These are phyloP conservation scores for Diorhabda carinulata DNA, from an alignment of 1,140 invertebrate species.

Conservation along the genomic window DNA sequence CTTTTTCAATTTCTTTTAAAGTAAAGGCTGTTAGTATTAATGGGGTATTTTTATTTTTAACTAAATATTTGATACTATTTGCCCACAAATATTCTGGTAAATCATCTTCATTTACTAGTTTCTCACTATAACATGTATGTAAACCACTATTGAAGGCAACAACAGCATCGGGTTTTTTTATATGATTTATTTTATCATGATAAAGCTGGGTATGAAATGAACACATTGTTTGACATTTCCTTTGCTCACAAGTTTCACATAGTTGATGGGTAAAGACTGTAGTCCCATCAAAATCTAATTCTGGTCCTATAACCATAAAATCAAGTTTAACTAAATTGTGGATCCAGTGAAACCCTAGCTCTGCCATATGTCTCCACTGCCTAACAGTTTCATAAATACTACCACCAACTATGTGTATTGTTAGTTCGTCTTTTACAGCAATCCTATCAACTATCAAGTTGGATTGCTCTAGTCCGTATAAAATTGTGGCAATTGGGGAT, in stretches of 20 bases:
- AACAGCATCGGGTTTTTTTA: conserved; percentile 39
- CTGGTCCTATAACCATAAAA: conserved; percentile 42
- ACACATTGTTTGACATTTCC: conserved; percentile 24
- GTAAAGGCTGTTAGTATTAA: conserved; percentile 44
- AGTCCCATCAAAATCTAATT: conserved; percentile 22
- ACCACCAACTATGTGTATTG: conserved; percentile 43
- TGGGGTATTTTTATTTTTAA: conserved; percentile 31
- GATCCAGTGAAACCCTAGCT: conserved; percentile 39
- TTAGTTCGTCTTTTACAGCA: conserved; percentile 25
- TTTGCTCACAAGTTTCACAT: conserved; percentile 28
- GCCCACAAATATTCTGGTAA: conserved; percentile 38
- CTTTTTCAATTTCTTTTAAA: conserved; percentile 34
- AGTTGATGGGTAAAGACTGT: conserved; percentile 21
- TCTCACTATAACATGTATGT: conserved; percentile 33
- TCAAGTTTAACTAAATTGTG: conserved; percentile 31
- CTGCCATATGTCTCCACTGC: conserved; percentile 35
- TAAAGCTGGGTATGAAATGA: conserved; percentile 32
- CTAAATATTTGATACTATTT: conserved; percentile 34
- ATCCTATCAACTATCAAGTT: conserved; percentile 25
- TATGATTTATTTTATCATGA: conserved; percentile 31
- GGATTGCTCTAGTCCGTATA: conserved; percentile 35
- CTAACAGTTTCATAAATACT: conserved; percentile 32
- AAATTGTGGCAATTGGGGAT: conserved; percentile 32
- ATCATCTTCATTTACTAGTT: background rate
- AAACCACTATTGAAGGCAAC: conserved; percentile 45